Conservation (phyloP, 2,888 invertebrate species). For the Anthophora plumipes region DNA sequence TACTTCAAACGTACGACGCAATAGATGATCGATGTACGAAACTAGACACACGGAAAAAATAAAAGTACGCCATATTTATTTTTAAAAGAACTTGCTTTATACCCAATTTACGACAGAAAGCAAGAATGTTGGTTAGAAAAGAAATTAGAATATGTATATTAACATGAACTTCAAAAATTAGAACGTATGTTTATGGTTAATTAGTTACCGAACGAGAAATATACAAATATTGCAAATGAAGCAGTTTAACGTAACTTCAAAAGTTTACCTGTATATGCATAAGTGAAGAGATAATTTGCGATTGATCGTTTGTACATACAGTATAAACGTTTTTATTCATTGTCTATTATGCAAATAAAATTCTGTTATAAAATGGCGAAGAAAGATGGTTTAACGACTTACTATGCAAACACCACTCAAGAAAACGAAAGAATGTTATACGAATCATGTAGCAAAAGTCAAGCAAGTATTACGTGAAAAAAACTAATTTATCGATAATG, state of each 20-base stretch:
- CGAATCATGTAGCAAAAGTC: constrained; percentile 65
- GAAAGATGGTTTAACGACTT: constrained; percentile 50
- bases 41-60: constrained; percentile 27
- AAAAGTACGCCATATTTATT: constrained; percentile 58
- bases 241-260: constrained; percentile 4
- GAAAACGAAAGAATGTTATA: constrained; percentile 72
- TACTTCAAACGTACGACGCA: constrained; percentile 18
- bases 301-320: constrained; percentile 24
- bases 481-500: constrained; percentile 2
- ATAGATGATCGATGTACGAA: constrained; percentile 24
- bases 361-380: constrained; percentile 73
- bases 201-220: neutral
- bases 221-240: constrained; percentile 14
- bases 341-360: constrained; percentile 51
- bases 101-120: constrained; percentile 23
- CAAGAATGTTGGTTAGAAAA: constrained; percentile 36
- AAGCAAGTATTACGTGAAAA: constrained; percentile 64
- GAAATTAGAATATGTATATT: constrained; percentile 2
- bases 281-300: constrained; percentile 20
- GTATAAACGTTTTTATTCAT: constrained; percentile 26
- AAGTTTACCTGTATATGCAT: constrained; percentile 28
- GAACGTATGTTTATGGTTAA: neutral
- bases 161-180: neutral
- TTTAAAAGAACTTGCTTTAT: constrained; percentile 28
- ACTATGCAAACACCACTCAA: constrained; percentile 68